phyloP scores from a whole-genome alignment of 2,888 invertebrate genomes.

The Antheraea assamensis region DNA sequence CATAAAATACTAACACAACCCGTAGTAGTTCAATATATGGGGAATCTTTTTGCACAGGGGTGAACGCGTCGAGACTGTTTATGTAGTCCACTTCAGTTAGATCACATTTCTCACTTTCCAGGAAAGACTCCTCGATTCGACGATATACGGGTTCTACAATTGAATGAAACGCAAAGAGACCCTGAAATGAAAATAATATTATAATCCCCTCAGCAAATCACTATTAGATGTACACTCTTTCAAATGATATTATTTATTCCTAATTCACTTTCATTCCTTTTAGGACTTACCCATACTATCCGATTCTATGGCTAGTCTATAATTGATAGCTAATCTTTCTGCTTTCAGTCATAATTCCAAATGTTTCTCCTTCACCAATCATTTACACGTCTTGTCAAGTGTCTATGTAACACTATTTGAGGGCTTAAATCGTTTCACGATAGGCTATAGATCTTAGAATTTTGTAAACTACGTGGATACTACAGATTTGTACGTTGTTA shows the following conservation, averaged over 20 bases:
- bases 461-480: not conserved
- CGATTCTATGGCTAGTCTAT: not conserved
- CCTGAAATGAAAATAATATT: slow-evolving; percentile 40
- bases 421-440: not conserved
- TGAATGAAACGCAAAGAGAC: slow-evolving; percentile 76
- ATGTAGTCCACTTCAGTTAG: slow-evolving; percentile 70
- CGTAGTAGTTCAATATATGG: slow-evolving; percentile 61
- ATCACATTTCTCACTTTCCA: slow-evolving; percentile 82
- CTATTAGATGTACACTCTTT: not conserved
- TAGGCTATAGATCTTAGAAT: not conserved
- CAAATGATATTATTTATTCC: not conserved
- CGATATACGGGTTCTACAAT: slow-evolving; percentile 74
- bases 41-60: slow-evolving; percentile 57
- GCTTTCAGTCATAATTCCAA: no score
- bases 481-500: not conserved
- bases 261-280: not conserved
- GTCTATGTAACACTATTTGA: not conserved
- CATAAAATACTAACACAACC: slow-evolving; percentile 52
- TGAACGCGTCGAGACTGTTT: slow-evolving; percentile 51
- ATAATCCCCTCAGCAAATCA: not conserved
- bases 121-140: slow-evolving; percentile 74
- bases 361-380: not conserved
- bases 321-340: no score
- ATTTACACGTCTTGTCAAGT: not conserved
- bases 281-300: not conserved